Evolutionary conservation across 2,888 invertebrate genomes (phyloP), one percentile per base, ranked within the genome.

Genomic region (Tenodera sinensis): DNA sequence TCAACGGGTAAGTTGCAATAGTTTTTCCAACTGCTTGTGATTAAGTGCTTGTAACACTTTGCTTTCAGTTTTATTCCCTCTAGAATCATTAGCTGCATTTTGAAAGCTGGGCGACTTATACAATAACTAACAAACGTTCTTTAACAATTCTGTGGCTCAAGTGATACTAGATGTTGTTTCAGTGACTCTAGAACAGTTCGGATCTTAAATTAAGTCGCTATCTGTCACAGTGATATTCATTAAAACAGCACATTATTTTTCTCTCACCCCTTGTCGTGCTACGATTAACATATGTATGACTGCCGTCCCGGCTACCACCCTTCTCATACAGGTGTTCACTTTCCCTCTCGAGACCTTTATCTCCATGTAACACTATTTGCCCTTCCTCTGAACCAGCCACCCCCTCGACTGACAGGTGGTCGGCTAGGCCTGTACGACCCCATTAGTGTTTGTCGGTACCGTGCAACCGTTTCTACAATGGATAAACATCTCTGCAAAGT

Each of bases 1-100:
- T 92, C 93, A 92, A 93, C 92, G 92, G 93, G 93, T 93, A 91
- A 93, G 92, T 92, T 88, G n/a, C 87, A 25, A 34, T 34, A 34
- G 34, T 34, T 42, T 6, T 12, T 42, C 42, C 42, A 42, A 42
- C 12, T 42, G 42, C 42, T 42, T 42, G 42, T 42, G 12, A 12
- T 42, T 42, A 42, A 42, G 12, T 2, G 12, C 6, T 9, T 42
- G 42, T 42, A 42, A 9, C 3, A 42, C 0, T 42, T 42, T 42
- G 42, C 42, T 42, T 42, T 42, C 42, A 42, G 42, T 42, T 42
- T 42, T 42, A 3, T 42, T 42, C 12, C 12, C 12, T 42, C 9
- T 42, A 12, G 34, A 34, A 34, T 34, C 34, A 34, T 34, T 34
- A 0, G 34, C 8, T 34, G 34, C 8, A 34, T 34, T 34, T 34